Conservation (phyloP, 2,113 vertebrate species). For the Tonatia bakeri region DNA sequence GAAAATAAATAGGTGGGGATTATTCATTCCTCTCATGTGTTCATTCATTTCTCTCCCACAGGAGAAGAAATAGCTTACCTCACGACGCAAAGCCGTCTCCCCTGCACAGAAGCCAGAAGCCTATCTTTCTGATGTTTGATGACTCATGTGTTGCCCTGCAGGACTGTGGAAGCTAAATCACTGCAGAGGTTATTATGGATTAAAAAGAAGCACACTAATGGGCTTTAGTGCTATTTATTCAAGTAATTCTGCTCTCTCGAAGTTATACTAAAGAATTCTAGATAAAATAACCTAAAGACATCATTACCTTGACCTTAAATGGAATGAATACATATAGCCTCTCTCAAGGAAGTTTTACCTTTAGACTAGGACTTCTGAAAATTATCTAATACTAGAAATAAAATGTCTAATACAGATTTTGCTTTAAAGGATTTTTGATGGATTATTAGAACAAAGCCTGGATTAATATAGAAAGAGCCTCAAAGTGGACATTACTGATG, state of each 20-base stretch:
- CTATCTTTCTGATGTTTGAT: not conserved
- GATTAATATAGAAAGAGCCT: not conserved
- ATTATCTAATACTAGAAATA: not conserved
- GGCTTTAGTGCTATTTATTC: not conserved
- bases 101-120: not conserved
- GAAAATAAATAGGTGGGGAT: not conserved
- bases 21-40: not conserved
- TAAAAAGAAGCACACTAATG: not conserved
- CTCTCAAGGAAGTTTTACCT: not conserved
- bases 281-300: not conserved
- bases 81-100: not conserved
- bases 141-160: not conserved
- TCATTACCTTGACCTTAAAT: not conserved
- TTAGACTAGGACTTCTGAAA: not conserved
- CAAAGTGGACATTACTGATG: not conserved
- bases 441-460: not conserved
- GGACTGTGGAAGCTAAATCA: constrained; percentile 32
- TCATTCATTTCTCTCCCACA: not conserved
- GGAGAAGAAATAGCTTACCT: not conserved
- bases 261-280: not conserved
- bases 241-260: not conserved
- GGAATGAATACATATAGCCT: not conserved
- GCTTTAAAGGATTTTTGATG: not conserved
- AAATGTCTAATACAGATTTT: not conserved
- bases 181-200: not conserved